Base-by-base conservation (phyloP, 2,888 invertebrate genomes). In the Heliconius sara region DNA sequence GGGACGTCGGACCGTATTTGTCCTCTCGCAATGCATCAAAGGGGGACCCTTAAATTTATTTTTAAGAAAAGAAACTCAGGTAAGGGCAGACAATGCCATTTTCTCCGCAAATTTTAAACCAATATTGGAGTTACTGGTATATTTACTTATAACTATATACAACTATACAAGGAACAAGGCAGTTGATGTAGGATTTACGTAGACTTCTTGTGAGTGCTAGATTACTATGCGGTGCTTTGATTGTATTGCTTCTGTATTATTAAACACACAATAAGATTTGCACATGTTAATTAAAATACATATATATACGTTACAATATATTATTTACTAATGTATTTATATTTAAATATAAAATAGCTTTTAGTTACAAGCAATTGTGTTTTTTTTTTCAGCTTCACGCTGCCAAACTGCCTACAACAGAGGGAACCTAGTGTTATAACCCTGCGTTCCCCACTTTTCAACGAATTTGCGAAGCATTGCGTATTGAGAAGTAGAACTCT, bases 1-100 rank as follows among this genome's bases (percentile, higher is more conserved):
- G 92, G 93, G 92, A 92, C 85, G 91, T 91, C 91, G 86, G 86
- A 85, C 85, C 89, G 90, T 92, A 91, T 93, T 93, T 93, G 90
- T 89, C 86, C 88, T 86, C 85, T 86, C 87, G 88, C 85, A 81
- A 84, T 82, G 84, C 83, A 81, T 83, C 85, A 84, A 83, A 84
- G 84, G 88, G 52, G 88, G 89, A 88, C 88, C 86, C 85, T 87
- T 83, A 83, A 80, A 90, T 85, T 86, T 85, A 85, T 89, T 89
- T 87, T 81, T 77, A 82, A 88, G 88, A 87, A 86, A 86, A 86
- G 84, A 83, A 85, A 85, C 80, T 82, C 86, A 90, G 89, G 90
- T 89, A 89, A 82, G 82, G 74, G 77, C 74, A 78, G 77, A 84
- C 80, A 80, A 80, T 60, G 68, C 57, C 43, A 76, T 79, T 75